Base-by-base conservation (phyloP, 2,888 invertebrate species). In the Chloroclysta siterata region DNA sequence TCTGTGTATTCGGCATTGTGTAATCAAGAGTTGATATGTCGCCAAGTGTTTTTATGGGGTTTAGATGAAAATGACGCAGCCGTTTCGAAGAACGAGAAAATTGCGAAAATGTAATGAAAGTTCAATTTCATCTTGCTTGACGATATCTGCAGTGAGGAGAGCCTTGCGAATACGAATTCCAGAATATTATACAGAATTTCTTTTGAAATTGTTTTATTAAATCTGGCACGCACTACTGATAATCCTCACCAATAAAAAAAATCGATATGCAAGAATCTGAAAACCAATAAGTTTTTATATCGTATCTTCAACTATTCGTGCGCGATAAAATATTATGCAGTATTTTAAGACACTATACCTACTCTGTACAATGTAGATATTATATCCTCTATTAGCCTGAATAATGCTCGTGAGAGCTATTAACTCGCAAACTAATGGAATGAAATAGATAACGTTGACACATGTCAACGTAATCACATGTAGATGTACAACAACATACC, bases 361-460 rank as follows among this genome's bases (percentile, higher is more conserved):
- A n/a, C 22, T 22, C 22, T 22, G 22, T 22, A 22, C 22, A 22
- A 22, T 22, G 22, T 22, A 22, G 2, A 22, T 22, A 22, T 22
- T 22, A 22, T 22, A 22, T 22, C 22, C 1, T 3, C 22, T 22
- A 22, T 22, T 22, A 22, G 22, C 22, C 22, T 22, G 2, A 22
- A 22, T 22, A 22, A 22, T 22, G 22, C 22, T 22, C 22, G 22
- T 3, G 22, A 13, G 53, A 36, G 63, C 50, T 28, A 64, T 56
- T 57, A 70, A 72, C 62, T 65, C 50, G 41, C 59, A 54, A 61
- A 54, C 62, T 71, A 70, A 72, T 70, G 52, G 53, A 68, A 69
- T 68, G 60, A 71, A 59, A 63, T 55, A 66, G 66, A 70, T 63
- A 63, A 58, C 53, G 55, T 46, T 57, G 36, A 39, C 33, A n/a